Base-by-base conservation (phyloP, 2,797 vertebrate genomes). In the Macroramphosus scolopax region DNA sequence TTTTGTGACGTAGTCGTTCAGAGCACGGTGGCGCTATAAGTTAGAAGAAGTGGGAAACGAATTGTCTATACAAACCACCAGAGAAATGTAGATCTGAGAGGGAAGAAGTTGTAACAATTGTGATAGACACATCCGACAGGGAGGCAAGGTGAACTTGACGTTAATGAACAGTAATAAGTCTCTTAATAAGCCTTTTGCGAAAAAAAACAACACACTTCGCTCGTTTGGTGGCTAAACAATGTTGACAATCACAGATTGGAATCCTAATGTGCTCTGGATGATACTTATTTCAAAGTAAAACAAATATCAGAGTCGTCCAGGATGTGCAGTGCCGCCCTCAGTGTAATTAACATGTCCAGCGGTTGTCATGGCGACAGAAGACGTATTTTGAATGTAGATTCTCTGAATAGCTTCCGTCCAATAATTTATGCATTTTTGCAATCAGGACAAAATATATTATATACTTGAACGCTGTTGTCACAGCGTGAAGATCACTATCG, bases 131-230 rank as follows among this genome's bases (percentile, higher is more conserved):
- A 75, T 82, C 78, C 34, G 63, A 81, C 76, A 68, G 54, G 62
- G 70, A 72, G 70, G 63, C 65, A 72, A 80, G 76, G 80, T 81
- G 73, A 86, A 80, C 77, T 62, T 78, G 78, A 84, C 75, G 65
- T 74, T 81, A 78, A 84, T 78, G 62, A 82, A 70, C 57, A 49
- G 66, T 77, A 80, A 85, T 78, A 67, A 22, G 20, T 80, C 62
- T 78, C 58, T 66, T 68, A 63, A 84, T 85, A 66, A 75, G 73
- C 55, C 49, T 33, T 22, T 65, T 57, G 68, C 47, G 64, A 52
- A 54, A 77, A 73, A 72, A 65, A 69, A n/a, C n/a, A n/a, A n/a
- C n/a, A n/a, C n/a, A n/a, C 57, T 70, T 67, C 30, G 61, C 68
- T 64, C 8, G 17, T 41, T 57, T 76, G 68, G 68, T 52, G 48